These are phyloP conservation scores for Pagrus major DNA, from an alignment of 2,113 vertebrate genomes.

Conservation along the genomic window DNA sequence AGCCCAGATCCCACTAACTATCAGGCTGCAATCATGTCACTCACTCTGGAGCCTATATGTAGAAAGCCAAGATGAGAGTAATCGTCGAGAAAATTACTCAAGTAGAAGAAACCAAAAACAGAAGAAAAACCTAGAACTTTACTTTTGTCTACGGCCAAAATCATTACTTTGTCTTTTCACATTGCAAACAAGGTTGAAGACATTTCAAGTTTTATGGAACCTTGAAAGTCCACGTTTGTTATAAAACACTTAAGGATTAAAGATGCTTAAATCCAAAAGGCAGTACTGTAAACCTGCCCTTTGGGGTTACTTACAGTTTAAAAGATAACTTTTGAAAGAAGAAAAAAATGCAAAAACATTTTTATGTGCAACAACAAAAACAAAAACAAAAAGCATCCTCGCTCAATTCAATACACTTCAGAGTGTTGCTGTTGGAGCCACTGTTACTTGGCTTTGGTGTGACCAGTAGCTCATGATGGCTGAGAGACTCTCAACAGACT, in stretches of 20 bases:
- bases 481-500: background rate
- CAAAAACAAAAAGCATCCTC: background rate
- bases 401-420: background rate
- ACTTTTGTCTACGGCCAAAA: background rate
- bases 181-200: background rate
- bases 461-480: background rate
- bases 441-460: background rate
- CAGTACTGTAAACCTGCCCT: background rate
- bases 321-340: background rate
- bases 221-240: background rate
- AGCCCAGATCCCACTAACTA: conserved; percentile 68
- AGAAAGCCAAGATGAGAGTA: conserved; percentile 35
- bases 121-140: background rate
- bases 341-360: background rate
- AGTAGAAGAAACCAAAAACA: conserved; percentile 29
- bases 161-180: conserved; percentile 12
- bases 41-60: conserved; percentile 59
- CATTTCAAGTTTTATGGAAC: background rate
- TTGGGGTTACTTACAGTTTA: background rate
- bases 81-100: conserved; percentile 7
- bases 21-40: conserved; percentile 69
- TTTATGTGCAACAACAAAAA: background rate
- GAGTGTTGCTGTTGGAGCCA: no score
- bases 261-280: background rate
- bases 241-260: background rate